Evolutionary conservation across 2,888 invertebrate species (phyloP), one percentile per base, ranked within the genome.

Genomic region (Epinotia brunnichana): DNA sequence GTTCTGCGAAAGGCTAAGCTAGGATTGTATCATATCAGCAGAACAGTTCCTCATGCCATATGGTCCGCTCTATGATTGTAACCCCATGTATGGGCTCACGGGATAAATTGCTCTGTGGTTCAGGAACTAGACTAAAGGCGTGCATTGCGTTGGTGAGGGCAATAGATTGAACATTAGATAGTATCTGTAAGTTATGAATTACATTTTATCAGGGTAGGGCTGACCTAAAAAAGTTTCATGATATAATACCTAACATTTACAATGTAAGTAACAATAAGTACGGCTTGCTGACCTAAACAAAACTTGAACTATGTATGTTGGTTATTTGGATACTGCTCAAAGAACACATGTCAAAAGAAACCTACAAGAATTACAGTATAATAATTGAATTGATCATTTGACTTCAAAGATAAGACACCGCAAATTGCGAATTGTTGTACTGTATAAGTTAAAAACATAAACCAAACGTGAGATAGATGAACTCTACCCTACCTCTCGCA

Each of bases 61-160:
- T 76, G 77, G 79, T 70, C 76, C 76, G 81, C 77, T 79, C 76
- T 75, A 74, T 76, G 67, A 64, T 76, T 69, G 74, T 78, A 78
- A 77, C 76, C 74, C 76, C 75, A 73, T 70, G 59, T 76, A 80
- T 79, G 77, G 80, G 80, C 80, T n/a, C 79, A 80, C 79, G 80
- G 84, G 75, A 80, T 78, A 80, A 77, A 81, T 81, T 80, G 76
- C 74, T 53, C 66, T 48, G 19, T 53, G 76, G 77, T 63, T 13
- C 78, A 77, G 76, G 73, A 62, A 74, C 74, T 73, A 68, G 70
- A 60, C 41, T 13, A 54, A 59, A 19, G 41, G 67, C 59, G 67
- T 48, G 48, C 29, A 67, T n/a, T 57, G 67, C 13, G 67, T 68
- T 48, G 44, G 56, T 29, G 29, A 57, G 17, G n/a, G 57, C 29